These are phyloP conservation scores for Drosophila paulistorum DNA, from an alignment of 1,140 invertebrate genomes.

Conservation along the genomic window DNA sequence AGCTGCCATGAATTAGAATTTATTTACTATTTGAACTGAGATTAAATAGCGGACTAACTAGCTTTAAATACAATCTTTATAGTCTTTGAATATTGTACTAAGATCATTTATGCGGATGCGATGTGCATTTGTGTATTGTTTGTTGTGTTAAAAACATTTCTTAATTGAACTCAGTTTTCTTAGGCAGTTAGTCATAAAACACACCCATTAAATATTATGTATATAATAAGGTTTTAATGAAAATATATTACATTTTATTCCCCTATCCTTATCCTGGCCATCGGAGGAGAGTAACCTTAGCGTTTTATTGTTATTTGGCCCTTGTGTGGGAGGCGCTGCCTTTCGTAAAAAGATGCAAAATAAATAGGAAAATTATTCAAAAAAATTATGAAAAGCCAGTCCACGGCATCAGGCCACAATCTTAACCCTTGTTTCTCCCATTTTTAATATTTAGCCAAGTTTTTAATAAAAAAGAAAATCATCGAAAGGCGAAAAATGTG, in stretches of 20 bases:
- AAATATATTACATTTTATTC: slow-evolving; percentile 62
- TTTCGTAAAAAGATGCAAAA: slow-evolving; percentile 40
- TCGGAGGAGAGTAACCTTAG: slow-evolving; percentile 18
- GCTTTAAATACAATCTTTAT: not conserved
- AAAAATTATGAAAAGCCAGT: slow-evolving; percentile 56
- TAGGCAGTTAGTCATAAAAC: slow-evolving; percentile 9
- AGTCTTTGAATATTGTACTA: not conserved
- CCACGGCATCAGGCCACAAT: slow-evolving; percentile 20
- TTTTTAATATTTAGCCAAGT: slow-evolving; percentile 60
- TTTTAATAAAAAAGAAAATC: slow-evolving; percentile 57
- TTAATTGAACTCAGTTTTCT: slow-evolving; percentile 12
- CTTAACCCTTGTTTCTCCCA: slow-evolving; percentile 62
- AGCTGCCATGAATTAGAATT: too few relatives aligned
- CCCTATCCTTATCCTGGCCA: slow-evolving; percentile 4
- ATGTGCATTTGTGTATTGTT: too few relatives aligned
- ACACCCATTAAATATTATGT: slow-evolving; percentile 58
- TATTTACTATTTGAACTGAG: too few relatives aligned
- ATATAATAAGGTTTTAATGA: slow-evolving; percentile 68
- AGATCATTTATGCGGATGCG: not conserved
- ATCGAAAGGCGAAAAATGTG: slow-evolving; percentile 34
- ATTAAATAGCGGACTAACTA: too few relatives aligned
- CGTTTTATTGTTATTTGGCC: slow-evolving; percentile 62
- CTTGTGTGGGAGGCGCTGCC: slow-evolving; percentile 48
- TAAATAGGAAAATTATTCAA: slow-evolving; percentile 78
- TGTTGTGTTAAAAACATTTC: slow-evolving; percentile 3